Conservation (phyloP, 2,888 invertebrate species). For the Anarsia innoxiella region DNA sequence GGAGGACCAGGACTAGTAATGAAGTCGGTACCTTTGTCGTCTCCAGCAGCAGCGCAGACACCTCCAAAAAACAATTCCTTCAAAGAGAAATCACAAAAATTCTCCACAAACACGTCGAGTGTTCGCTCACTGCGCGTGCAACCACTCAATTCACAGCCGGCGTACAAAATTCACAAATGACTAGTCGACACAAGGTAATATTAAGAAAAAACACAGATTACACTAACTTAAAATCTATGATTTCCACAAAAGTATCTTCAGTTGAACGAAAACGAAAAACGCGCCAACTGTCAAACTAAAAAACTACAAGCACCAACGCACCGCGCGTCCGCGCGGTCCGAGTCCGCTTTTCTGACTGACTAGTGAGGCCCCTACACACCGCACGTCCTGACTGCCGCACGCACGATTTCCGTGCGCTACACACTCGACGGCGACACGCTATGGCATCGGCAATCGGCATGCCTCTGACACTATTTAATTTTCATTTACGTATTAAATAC, state of each 20-base stretch:
- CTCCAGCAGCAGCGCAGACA: constrained; percentile 35
- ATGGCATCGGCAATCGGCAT: constrained; percentile 36
- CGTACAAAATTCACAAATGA: constrained; percentile 62
- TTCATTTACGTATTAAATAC: constrained; percentile 56
- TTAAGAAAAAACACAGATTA: constrained; percentile 71
- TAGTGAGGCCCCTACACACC: constrained; percentile 35
- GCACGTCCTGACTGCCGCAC: constrained; percentile 30
- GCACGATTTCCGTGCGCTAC: constrained; percentile 38
- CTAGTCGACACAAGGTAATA: constrained; percentile 63
- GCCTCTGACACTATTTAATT: constrained; percentile 57
- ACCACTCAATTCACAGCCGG: constrained; percentile 67
- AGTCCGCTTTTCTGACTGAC: constrained; percentile 69
- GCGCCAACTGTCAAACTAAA: constrained; percentile 75
- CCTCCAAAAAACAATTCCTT: constrained; percentile 49
- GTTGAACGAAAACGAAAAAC: constrained; percentile 65
- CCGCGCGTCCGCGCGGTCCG: constrained; percentile 67
- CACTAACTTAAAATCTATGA: constrained; percentile 72
- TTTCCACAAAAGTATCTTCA: constrained; percentile 57
- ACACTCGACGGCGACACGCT: constrained; percentile 37
- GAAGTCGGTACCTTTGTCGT: constrained; percentile 48
- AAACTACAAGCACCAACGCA: constrained; percentile 73
- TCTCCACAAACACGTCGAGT: constrained; percentile 57
- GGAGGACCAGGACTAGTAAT: constrained; percentile 11
- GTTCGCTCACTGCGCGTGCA: constrained; percentile 62
- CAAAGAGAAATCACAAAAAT: constrained; percentile 62